These are phyloP conservation scores for Cichladusa arquata DNA, from an alignment of 2,113 vertebrate species.

Conservation along the genomic window DNA sequence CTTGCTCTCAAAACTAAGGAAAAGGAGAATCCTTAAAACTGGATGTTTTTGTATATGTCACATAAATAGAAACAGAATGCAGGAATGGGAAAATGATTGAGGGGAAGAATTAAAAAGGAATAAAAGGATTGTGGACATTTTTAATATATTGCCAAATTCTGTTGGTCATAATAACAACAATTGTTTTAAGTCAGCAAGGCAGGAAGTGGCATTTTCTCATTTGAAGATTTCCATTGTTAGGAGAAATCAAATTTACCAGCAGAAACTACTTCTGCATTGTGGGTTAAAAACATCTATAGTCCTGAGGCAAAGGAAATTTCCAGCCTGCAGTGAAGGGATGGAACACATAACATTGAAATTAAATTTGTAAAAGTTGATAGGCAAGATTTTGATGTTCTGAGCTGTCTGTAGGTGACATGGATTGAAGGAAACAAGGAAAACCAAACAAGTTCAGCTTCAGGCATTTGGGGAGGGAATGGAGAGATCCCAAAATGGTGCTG, in stretches of 20 bases:
- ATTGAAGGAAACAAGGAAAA: not conserved
- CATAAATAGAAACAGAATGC: not conserved
- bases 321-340: not conserved
- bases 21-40: not conserved
- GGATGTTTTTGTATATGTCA: fast-evolving
- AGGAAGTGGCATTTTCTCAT: not conserved
- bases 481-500: not conserved
- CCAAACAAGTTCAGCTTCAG: not conserved
- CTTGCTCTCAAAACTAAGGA: not conserved
- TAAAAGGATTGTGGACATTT: not conserved
- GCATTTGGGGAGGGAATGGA: not conserved
- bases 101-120: not conserved
- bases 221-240: not conserved
- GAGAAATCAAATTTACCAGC: not conserved
- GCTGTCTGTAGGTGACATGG: not conserved
- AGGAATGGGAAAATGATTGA: not conserved
- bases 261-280: not conserved
- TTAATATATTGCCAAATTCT: not conserved
- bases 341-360: not conserved
- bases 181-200: not conserved
- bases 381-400: not conserved
- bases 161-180: not conserved
- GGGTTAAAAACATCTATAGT: not conserved
- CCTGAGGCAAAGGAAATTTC: not conserved
- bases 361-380: not conserved